Base-by-base conservation (phyloP, 2,888 invertebrate species). In the Aphidius colemani region DNA sequence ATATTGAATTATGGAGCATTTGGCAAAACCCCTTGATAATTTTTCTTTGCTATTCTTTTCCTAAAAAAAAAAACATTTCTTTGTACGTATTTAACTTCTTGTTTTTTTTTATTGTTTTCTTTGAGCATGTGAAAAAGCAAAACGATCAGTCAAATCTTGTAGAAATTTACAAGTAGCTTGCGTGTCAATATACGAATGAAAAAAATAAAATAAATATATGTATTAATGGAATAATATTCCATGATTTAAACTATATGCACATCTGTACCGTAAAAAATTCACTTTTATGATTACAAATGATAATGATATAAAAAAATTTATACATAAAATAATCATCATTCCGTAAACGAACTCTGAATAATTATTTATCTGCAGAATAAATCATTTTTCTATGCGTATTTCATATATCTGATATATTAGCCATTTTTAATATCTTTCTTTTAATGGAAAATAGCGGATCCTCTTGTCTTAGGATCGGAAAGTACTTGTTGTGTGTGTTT, bases 221-320 rank as follows among this genome's bases (percentile, higher is more conserved):
- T 30, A 30, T 30, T 30, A 30, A 30, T 30, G 30, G 30, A 30
- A 4, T 30, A 30, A 30, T 30, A 30, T 30, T 30, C 5, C 30
- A 30, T 5, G 10, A 10, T 40, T 61, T 44, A 57, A 64, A 69
- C 56, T 56, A 63, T 56, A 63, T 13, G 30, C 43, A 45, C 44
- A 59, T 56, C 65, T 59, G 53, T 59, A 57, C 46, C 61, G 64
- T 61, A 58, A 30, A 30, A 63, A 67, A 64, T 67, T 66, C 66
- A 67, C 67, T 69, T 69, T 69, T 57, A 60, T 60, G 49, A 53
- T 61, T 44, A 10, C 49, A 46, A 43, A 46, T 45, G 64, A 67
- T 69, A 63, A 61, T 56, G 39, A 67, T 63, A 64, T 39, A 39
- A 55, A 61, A 18, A 18, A 18, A 18, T 18, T 18, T 18, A 61